phyloP scores from a whole-genome alignment of 2,113 vertebrate species.

The Callaeas wilsoni region DNA sequence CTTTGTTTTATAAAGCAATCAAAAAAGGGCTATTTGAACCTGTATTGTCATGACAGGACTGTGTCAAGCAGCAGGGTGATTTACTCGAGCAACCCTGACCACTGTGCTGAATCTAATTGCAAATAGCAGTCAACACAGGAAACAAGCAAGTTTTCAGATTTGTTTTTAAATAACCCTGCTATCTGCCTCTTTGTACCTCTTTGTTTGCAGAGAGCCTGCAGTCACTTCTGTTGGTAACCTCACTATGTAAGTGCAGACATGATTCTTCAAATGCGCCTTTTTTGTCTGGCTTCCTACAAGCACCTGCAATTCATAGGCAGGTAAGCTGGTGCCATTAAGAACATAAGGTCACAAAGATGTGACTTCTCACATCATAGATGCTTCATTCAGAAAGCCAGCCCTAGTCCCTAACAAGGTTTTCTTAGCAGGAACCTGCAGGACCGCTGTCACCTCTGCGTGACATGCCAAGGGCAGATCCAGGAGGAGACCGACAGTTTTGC shows the following conservation, averaged over 20 bases:
- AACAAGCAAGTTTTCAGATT: background rate
- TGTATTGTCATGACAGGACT: background rate
- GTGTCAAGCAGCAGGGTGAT: background rate
- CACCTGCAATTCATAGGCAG: background rate
- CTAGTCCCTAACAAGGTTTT: background rate
- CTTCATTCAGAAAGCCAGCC: background rate
- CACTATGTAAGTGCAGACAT: accelerated
- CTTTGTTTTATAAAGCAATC: background rate
- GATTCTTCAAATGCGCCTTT: background rate
- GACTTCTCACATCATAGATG: background rate
- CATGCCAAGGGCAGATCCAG: background rate
- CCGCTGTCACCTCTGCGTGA: accelerated
- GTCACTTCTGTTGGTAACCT: background rate
- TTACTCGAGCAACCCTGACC: background rate
- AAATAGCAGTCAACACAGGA: background rate
- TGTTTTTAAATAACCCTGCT: background rate
- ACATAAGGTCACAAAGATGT: background rate
- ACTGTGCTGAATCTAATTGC: background rate
- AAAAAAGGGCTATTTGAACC: background rate
- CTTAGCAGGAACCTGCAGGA: background rate
- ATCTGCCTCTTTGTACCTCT: background rate
- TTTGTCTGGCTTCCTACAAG: background rate
- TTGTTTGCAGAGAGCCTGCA: background rate
- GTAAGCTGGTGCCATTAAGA: background rate
- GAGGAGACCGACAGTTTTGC: background rate